These are phyloP conservation scores for Lithophane semibrunnea DNA, from an alignment of 2,888 invertebrate species.

Conservation along the genomic window DNA sequence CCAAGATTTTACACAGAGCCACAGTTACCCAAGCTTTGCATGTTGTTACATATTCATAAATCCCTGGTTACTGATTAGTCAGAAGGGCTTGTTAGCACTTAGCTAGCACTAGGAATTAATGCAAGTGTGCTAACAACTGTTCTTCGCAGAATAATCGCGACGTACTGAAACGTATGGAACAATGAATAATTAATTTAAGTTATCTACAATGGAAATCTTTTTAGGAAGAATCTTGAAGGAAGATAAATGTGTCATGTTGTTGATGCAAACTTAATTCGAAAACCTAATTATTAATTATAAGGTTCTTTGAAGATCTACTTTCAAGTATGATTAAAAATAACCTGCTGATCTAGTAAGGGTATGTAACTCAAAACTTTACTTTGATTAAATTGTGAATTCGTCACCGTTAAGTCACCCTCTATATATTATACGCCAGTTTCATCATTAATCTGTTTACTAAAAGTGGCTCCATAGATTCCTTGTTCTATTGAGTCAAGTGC, in stretches of 20 bases:
- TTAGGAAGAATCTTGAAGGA: background rate
- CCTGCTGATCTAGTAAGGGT: background rate
- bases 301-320: no score
- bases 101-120: conserved; percentile 6
- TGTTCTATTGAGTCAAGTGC: conserved; percentile 80
- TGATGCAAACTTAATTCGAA: background rate
- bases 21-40: conserved; percentile 9
- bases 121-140: background rate
- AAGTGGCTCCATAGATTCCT: conserved; percentile 35
- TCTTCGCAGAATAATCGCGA: conserved; percentile 14
- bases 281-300: no score
- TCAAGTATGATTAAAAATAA: no score
- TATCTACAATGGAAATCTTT: background rate
- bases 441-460: background rate
- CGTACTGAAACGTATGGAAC: background rate
- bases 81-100: conserved; percentile 5
- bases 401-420: background rate
- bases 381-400: no score
- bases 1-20: background rate
- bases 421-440: background rate
- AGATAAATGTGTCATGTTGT: background rate
- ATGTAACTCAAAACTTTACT: background rate
- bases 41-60: conserved; percentile 29
- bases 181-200: background rate
- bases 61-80: conserved; percentile 19